These are phyloP conservation scores for Periphyllus acericola DNA, from an alignment of 2,888 invertebrate species.

Conservation along the genomic window DNA sequence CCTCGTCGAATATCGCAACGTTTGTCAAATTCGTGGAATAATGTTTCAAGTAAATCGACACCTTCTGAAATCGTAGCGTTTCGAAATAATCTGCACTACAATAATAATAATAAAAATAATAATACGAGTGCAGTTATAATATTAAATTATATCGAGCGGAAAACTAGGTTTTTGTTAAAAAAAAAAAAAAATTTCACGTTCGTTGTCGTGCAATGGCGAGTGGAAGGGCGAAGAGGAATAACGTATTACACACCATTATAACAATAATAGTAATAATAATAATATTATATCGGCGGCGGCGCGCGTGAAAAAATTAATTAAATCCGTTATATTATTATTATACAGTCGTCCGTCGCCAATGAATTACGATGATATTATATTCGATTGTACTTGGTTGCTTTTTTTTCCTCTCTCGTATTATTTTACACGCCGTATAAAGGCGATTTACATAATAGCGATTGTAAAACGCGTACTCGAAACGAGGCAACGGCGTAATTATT, in stretches of 20 bases:
- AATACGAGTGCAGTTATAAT: too few relatives aligned
- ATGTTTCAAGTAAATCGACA: slow-evolving; percentile 31
- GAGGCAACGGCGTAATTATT: slow-evolving; percentile 7
- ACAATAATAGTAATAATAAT: neutral
- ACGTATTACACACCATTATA: too few relatives aligned
- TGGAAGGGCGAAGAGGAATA: too few relatives aligned
- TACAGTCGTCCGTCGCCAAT: too few relatives aligned
- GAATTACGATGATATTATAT: neutral
- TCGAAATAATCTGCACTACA: neutral
- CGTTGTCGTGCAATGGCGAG: too few relatives aligned
- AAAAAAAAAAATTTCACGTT: too few relatives aligned
- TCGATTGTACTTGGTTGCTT: slow-evolving; percentile 10
- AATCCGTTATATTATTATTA: neutral
- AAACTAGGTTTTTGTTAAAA: too few relatives aligned
- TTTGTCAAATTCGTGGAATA: neutral
- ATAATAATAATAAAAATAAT: too few relatives aligned
- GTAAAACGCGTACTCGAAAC: neutral
- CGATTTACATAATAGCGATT: slow-evolving; percentile 44
- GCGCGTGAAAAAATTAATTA: slow-evolving; percentile 4
- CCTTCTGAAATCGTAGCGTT: neutral
- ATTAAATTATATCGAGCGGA: too few relatives aligned
- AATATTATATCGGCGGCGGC: neutral
- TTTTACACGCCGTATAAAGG: neutral
- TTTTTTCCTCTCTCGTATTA: neutral
- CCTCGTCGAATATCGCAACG: neutral